Evolutionary conservation across 2,888 invertebrate genomes (phyloP), one percentile per base, ranked within the genome.

Genomic region (Phoronis australis): DNA sequence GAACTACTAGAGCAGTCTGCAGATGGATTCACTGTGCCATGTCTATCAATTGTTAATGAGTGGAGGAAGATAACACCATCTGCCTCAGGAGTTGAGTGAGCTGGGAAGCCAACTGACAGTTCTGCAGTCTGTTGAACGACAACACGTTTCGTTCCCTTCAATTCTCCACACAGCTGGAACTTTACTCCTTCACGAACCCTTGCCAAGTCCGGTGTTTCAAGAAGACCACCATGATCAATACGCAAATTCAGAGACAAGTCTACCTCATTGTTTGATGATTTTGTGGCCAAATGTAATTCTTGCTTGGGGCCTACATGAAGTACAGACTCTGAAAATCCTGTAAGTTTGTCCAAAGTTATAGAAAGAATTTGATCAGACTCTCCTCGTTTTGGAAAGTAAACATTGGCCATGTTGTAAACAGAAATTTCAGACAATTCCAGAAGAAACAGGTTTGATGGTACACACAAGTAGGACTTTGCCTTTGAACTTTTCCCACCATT

Each of bases 101-200:
- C 62, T 5, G 62, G 59, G 25, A 49, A 45, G 2, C 59, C 57
- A 26, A 54, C 46, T 47, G 42, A 47, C 2, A 65, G 26, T 4
- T 41, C 40, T 1, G 63, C 65, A 21, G 45, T 39, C 12, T 55
- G 55, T 49, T 53, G 42, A 3, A 61, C 47, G 20, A 48, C 52
- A 12, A 65, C 21, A 23, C 51, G 43, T 31, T 52, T 42, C 0
- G 59, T 59, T 22, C 49, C 54, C 6, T 57, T 48, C 39, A 65
- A 39, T 1, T 46, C 45, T 26, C 65, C 65, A 54, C 65, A 65
- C 2, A 65, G 42, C 26, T 62, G 57, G 1, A 65, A 45, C 3
- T 44, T 44, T 18, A 50, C 48, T 20, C 52, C 51, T 40, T 56
- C 55, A n/a, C 54, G 53, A 12, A 65, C 42, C 3, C 55, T 54